These are phyloP conservation scores for Schlechtendalia chinensis DNA, from an alignment of 1,140 invertebrate genomes.

Conservation along the genomic window DNA sequence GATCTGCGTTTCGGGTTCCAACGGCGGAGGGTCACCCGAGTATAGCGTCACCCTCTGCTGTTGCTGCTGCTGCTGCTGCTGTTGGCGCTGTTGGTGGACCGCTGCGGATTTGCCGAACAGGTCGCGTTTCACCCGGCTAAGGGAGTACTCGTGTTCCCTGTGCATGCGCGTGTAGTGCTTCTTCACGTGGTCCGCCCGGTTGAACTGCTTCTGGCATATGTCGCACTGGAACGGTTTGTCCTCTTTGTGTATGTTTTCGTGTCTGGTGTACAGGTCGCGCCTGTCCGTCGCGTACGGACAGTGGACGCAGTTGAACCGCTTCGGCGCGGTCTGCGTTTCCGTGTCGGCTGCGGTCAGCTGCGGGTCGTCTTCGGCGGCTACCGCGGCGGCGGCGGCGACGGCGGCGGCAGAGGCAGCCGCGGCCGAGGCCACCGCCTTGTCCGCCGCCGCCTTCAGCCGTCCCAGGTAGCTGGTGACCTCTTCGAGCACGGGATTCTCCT, in stretches of 20 bases:
- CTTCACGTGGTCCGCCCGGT: constrained; percentile 91
- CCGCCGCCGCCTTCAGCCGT: constrained; percentile 66
- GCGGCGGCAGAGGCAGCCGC: neutral
- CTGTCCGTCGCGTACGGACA: constrained; percentile 89
- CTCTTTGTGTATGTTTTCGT: constrained; percentile 93
- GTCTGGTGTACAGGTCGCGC: constrained; percentile 88
- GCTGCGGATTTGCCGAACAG: neutral
- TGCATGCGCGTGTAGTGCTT: constrained; percentile 91
- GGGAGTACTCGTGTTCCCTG: constrained; percentile 77
- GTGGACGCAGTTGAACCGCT: constrained; percentile 79
- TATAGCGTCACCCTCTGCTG: constrained; percentile 39
- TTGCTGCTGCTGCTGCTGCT: neutral
- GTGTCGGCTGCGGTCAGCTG: constrained; percentile 5
- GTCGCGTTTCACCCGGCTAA: constrained; percentile 73
- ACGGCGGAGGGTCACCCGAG: constrained; percentile 24
- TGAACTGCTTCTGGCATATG: constrained; percentile 87
- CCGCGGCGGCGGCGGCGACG: neutral
- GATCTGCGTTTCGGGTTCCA: constrained; percentile 31
- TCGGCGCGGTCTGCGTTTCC: constrained; percentile 56
- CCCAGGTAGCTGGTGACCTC: constrained; percentile 72
- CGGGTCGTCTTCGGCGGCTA: constrained; percentile 13
- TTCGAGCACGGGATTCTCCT: constrained; percentile 71
- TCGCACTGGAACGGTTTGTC: constrained; percentile 93
- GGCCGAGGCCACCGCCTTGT: constrained; percentile 55
- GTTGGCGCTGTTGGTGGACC: neutral